Conservation (phyloP, 2,888 invertebrate species). For the Hirtodrosophila confusa region DNA sequence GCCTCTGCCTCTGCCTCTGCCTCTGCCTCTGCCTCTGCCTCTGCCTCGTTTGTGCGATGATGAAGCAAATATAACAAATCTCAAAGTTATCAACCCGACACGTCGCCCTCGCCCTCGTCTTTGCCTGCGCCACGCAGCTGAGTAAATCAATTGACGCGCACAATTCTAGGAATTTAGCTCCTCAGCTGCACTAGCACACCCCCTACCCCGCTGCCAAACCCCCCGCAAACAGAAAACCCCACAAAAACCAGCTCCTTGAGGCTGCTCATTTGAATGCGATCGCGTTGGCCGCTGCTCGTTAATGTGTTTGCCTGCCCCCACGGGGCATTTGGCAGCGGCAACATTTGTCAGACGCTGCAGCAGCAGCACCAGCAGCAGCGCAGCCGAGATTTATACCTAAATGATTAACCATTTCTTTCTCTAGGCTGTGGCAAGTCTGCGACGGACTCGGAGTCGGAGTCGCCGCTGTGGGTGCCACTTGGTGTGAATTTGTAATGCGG, state of each 20-base stretch:
- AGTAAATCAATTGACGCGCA: conserved; percentile 84
- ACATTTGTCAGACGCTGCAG: conserved; percentile 50
- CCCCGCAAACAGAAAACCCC: too few relatives aligned
- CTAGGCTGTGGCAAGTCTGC: conserved; percentile 33
- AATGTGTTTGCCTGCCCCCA: conserved; percentile 64
- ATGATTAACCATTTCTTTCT: conserved; percentile 75
- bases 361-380: conserved; percentile 12
- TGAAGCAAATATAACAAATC: conserved; percentile 79
- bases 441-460: neutral
- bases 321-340: conserved; percentile 64
- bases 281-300: conserved; percentile 61
- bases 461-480: conserved; percentile 70
- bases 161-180: conserved; percentile 83
- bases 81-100: conserved; percentile 75
- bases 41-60: conserved; percentile 73
- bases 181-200: conserved; percentile 15
- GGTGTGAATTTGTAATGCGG: conserved; percentile 78
- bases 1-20: neutral
- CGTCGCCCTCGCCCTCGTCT: conserved; percentile 44
- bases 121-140: conserved; percentile 80
- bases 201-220: rapidly evolving
- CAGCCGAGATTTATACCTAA: conserved; percentile 73
- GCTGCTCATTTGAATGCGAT: conserved; percentile 67
- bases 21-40: conserved; percentile 7
- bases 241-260: conserved; percentile 1